These are phyloP conservation scores for Tinea pellionella DNA, from an alignment of 2,888 invertebrate species.

Conservation along the genomic window DNA sequence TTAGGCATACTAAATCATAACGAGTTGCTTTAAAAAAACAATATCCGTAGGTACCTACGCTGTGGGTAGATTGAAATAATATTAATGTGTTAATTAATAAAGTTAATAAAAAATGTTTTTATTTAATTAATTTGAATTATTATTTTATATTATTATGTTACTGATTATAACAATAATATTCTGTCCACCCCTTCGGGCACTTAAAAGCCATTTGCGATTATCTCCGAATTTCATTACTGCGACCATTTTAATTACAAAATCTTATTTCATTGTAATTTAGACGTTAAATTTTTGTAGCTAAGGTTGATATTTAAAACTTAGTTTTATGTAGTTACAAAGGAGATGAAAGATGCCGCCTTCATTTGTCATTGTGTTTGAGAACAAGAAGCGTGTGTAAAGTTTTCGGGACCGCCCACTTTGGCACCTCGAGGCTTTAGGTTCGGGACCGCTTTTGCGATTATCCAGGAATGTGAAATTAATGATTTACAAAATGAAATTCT, in stretches of 20 bases:
- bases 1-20: too few relatives aligned
- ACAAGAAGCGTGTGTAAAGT: constrained; percentile 10
- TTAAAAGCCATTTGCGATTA: constrained; percentile 58
- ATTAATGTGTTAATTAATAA: not conserved
- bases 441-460: constrained; percentile 7
- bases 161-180: not conserved
- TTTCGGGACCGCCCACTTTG: constrained; percentile 11
- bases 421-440: not conserved
- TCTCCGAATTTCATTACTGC: constrained; percentile 60
- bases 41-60: too few relatives aligned
- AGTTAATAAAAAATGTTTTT: not conserved
- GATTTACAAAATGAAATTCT: constrained; percentile 17
- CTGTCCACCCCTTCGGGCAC: constrained; percentile 30
- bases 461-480: constrained; percentile 51
- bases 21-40: too few relatives aligned
- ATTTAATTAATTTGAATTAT: not conserved
- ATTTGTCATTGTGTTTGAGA: constrained; percentile 13
- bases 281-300: not conserved
- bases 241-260: constrained; percentile 34
- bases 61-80: too few relatives aligned
- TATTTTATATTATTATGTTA: not conserved
- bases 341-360: constrained; percentile 65
- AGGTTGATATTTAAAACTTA: not conserved
- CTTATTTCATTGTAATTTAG: not conserved
- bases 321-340: constrained; percentile 21